Evolutionary conservation across 2,113 vertebrate genomes (phyloP).

Genomic region (Entelurus aequoreus): DNA sequence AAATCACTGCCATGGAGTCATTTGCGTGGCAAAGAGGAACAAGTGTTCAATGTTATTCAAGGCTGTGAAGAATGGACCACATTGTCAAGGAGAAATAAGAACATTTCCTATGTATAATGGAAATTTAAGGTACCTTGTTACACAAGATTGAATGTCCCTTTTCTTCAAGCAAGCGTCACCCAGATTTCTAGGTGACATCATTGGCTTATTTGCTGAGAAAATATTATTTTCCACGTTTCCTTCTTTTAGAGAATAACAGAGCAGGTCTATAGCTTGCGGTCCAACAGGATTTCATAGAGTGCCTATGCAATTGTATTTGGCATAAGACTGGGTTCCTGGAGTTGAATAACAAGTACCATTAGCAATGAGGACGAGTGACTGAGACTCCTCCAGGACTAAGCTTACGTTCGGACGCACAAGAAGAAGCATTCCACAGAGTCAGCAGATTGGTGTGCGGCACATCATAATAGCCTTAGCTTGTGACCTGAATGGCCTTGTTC

Average conservation of each 20-base stretch:
- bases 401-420: conserved; percentile 33
- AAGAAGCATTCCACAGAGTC: conserved; percentile 56
- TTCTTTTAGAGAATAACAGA: conserved; percentile 12
- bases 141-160: conserved; percentile 34
- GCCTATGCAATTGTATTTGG: conserved; percentile 53
- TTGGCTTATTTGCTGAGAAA: conserved; percentile 5
- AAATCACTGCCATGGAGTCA: conserved; percentile 27
- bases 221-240: conserved; percentile 25
- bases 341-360: conserved; percentile 48
- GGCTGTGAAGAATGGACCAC: conserved; percentile 39
- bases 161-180: conserved; percentile 8
- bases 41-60: conserved; percentile 50
- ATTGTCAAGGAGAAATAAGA: conserved; percentile 34
- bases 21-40: conserved; percentile 60
- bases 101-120: conserved; percentile 51
- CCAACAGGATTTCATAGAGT: conserved; percentile 37
- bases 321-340: conserved; percentile 41
- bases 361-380: conserved; percentile 49
- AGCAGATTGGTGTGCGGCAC: conserved; percentile 63
- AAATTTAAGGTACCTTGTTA: conserved; percentile 35
- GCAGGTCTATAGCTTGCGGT: conserved; percentile 16
- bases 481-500: conserved; percentile 56
- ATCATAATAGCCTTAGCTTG: conserved; percentile 69
- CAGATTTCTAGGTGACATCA: conserved; percentile 22
- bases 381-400: conserved; percentile 49